Evolutionary conservation across 2,797 vertebrate species (phyloP).

Genomic region (Enteromius mattozi): DNA sequence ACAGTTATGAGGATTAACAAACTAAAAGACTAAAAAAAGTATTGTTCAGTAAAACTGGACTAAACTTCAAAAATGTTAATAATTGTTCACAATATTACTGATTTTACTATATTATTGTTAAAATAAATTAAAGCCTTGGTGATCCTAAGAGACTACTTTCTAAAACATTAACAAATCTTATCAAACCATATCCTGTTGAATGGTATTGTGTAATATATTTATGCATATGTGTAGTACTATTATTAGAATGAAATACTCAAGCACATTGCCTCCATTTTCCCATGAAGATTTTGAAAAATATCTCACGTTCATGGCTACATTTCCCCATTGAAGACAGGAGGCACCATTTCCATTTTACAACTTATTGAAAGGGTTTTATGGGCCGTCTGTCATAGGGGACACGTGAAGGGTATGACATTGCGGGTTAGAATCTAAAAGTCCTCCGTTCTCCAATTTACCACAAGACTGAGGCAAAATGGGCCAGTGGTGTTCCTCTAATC

Average conservation of each 20-base stretch:
- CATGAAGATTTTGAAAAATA: slow-evolving; percentile 76
- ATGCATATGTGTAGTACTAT: not conserved
- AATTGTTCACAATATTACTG: not conserved
- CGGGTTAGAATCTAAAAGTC: slow-evolving; percentile 23
- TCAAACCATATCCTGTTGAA: not conserved
- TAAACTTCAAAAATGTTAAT: not conserved
- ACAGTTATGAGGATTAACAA: slow-evolving; percentile 64
- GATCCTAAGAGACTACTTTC: no score
- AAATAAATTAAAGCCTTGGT: not conserved
- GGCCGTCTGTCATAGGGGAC: slow-evolving; percentile 75
- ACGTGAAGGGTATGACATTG: slow-evolving; percentile 75
- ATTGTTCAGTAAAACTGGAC: not conserved
- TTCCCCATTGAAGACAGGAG: slow-evolving; percentile 70
- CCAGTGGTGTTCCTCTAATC: slow-evolving; percentile 53
- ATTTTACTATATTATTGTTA: not conserved
- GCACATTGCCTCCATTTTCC: slow-evolving; percentile 63
- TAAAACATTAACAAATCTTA: no score
- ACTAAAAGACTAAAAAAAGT: not conserved
- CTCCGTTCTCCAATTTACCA: slow-evolving; percentile 28
- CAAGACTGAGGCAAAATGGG: slow-evolving; percentile 24
- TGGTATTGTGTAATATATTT: not conserved
- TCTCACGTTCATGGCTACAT: slow-evolving; percentile 69
- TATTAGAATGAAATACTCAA: slow-evolving; percentile 37
- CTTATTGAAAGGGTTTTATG: slow-evolving; percentile 79
- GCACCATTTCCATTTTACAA: slow-evolving; percentile 82